phyloP scores from a whole-genome alignment of 2,797 vertebrate genomes.

The Chrosomus eos region DNA sequence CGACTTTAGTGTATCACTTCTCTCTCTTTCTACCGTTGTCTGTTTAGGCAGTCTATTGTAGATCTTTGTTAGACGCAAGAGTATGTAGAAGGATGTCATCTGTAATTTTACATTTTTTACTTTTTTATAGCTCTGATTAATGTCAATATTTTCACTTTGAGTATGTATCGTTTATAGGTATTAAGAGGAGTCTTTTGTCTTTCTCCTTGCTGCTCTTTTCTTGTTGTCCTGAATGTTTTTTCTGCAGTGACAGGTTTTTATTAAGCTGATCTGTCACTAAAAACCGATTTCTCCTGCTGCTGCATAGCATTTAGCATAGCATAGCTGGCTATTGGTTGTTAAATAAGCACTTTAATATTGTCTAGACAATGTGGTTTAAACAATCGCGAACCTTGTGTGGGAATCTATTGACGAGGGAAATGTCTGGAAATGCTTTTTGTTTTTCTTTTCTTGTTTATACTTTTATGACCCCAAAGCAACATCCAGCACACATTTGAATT shows the following conservation, averaged over 20 bases:
- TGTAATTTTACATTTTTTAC: neutral
- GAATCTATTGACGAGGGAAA: neutral
- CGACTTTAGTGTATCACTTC: neutral
- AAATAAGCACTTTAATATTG: constrained; percentile 52
- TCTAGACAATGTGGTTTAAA: neutral
- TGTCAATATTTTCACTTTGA: neutral
- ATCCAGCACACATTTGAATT: neutral
- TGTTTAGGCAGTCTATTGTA: neutral
- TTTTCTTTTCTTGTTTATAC: neutral
- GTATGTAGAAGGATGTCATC: neutral
- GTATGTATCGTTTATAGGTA: constrained; percentile 3
- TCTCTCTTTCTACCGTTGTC: constrained; percentile 2
- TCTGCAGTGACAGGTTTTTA: neutral
- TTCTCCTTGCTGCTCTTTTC: constrained; percentile 21
- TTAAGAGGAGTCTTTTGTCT: constrained; percentile 13
- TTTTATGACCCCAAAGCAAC: neutral
- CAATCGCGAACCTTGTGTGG: neutral
- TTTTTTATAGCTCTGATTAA: constrained; percentile 27
- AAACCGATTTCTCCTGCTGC: neutral
- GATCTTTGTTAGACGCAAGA: neutral
- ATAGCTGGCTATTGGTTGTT: neutral
- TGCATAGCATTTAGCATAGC: neutral
- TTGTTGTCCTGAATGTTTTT: constrained; percentile 19
- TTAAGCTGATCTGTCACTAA: neutral
- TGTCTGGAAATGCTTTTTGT: neutral